phyloP scores from a whole-genome alignment of 1,140 invertebrate species.

The Probaryconus sp. region DNA sequence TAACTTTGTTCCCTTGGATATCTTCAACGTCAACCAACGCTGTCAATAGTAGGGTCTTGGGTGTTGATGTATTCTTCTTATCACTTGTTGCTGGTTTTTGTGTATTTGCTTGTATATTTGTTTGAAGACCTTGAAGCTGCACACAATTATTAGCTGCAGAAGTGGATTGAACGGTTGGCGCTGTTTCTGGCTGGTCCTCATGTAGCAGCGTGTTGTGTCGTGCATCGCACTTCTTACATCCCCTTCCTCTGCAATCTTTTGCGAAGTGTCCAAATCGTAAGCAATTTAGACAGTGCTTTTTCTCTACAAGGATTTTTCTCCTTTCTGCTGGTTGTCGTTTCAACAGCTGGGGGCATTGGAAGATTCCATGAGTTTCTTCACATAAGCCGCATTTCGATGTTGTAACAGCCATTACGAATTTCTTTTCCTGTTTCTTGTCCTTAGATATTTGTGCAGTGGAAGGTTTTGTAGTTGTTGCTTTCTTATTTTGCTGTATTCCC shows the following conservation, averaged over 20 bases:
- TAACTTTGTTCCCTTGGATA: neutral
- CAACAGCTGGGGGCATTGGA: conserved; percentile 5
- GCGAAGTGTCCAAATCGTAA: conserved; percentile 15
- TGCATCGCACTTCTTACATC: conserved; percentile 12
- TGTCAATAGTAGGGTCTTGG: conserved; percentile 13
- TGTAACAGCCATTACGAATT: neutral
- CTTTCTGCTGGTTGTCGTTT: conserved; percentile 4
- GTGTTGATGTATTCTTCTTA: neutral
- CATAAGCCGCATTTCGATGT: conserved; percentile 2
- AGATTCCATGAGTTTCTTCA: conserved; percentile 4
- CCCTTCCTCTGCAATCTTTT: conserved; percentile 1
- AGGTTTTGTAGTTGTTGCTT: neutral
- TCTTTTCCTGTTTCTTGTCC: conserved; percentile 6
- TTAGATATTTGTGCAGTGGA: neutral
- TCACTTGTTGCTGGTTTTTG: neutral
- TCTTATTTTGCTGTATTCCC: conserved; percentile 11
- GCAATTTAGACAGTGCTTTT: conserved; percentile 24
- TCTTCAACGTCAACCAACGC: conserved; percentile 14
- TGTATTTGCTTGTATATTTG: too few relatives aligned
- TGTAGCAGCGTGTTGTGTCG: conserved; percentile 32
- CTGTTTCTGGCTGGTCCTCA: neutral
- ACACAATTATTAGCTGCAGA: neutral
- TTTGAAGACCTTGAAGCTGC: neutral
- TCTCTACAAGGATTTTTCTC: conserved; percentile 10
- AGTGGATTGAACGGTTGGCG: neutral